Evolutionary conservation across 2,113 vertebrate species (phyloP), one percentile per base, ranked within the genome.

Genomic region (Asarcornis scutulata): DNA sequence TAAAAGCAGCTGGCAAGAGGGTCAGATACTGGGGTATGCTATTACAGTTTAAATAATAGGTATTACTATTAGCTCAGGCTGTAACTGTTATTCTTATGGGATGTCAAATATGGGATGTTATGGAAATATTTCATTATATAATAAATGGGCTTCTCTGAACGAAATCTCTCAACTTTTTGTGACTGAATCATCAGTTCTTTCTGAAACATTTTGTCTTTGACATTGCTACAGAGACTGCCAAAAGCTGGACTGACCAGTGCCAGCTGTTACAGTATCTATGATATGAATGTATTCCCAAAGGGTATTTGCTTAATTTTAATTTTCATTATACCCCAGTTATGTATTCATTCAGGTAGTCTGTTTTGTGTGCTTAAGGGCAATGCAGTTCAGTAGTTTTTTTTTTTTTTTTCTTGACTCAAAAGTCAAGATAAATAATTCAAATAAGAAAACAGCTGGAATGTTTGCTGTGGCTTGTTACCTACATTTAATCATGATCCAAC

Each of bases 81-180:
- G 52, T 86, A 91, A 38, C 58, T 75, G 66, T n/a, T 83, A 76
- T 71, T 76, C 89, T 84, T 86, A 94, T 27, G 50, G 76, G 91
- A 93, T 67, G 59, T 89, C 83, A 94, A 83, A 88, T 40, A 73
- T 5, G 78, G 40, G 52, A 93, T 52, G 84, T 89, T 91, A 85
- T 1, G n/a, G 91, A 94, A 96, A 89, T 89, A 71, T 96, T 95
- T 92, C 36, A 82, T 96, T 95, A 79, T 93, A 83, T 69, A 86
- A 72, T 89, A 83, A 93, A 85, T 12, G 40, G 75, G 9, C 50
- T 83, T 74, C 77, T 89, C 86, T 63, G 77, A 90, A 85, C 50
- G 48, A 38, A 85, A 74, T 55, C 69, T 66, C 73, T 66, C 83
- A 80, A 40, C 74, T 22, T 87, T 91, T 87, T 77, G 71, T 46